phyloP scores from a whole-genome alignment of 2,888 invertebrate genomes.

The Noctuana brunneofusca region DNA sequence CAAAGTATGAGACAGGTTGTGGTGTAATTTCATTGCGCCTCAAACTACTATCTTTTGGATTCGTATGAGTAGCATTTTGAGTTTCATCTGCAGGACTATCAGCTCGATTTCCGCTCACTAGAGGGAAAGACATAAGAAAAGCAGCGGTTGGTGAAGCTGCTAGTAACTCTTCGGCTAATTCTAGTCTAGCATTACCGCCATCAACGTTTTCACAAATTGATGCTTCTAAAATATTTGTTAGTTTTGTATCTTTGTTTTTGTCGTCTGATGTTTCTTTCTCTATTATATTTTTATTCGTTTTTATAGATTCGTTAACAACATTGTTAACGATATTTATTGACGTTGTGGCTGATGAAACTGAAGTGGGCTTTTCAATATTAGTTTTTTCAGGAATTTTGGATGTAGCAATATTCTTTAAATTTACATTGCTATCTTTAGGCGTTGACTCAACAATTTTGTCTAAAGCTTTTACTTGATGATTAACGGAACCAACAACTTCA shows the following conservation, averaged over 20 bases:
- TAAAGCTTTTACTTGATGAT: constrained; percentile 2
- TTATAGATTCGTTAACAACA: background rate
- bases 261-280: constrained; percentile 41
- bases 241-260: constrained; percentile 67
- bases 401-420: background rate
- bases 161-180: constrained; percentile 79
- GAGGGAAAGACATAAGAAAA: constrained; percentile 88
- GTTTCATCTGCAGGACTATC: constrained; percentile 75
- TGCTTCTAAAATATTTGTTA: constrained; percentile 67
- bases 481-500: background rate
- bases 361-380: background rate
- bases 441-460: background rate
- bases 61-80: constrained; percentile 47
- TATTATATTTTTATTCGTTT: constrained; percentile 6
- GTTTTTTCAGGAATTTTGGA: constrained; percentile 15
- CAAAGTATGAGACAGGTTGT: constrained; percentile 52
- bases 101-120: constrained; percentile 84
- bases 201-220: constrained; percentile 70
- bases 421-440: constrained; percentile 3
- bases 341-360: constrained; percentile 41
- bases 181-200: constrained; percentile 82
- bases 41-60: constrained; percentile 46
- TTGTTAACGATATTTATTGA: constrained; percentile 36
- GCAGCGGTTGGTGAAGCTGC: constrained; percentile 89
- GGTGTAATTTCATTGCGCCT: constrained; percentile 48